Evolutionary conservation across 2,113 vertebrate genomes (phyloP).

Genomic region (Heterotilapia buettikoferi): DNA sequence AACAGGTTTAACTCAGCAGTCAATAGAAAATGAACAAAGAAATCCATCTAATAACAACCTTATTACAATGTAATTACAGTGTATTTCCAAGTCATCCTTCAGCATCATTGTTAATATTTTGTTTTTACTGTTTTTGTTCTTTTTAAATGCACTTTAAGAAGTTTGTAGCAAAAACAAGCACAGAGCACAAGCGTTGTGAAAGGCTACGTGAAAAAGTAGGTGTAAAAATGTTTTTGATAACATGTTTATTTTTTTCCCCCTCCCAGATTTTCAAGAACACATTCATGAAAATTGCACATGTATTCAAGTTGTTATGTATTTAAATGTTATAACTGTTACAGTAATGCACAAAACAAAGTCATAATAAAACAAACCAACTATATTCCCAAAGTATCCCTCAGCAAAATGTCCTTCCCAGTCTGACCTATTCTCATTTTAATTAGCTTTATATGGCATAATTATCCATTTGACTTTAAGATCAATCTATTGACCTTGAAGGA

Average conservation of each 20-base stretch:
- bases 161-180: neutral
- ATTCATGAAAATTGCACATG: neutral
- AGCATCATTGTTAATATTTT: neutral
- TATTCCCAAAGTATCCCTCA: neutral
- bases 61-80: slow-evolving; percentile 2
- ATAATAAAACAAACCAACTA: neutral
- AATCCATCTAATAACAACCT: neutral
- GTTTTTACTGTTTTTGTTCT: neutral
- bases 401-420: neutral
- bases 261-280: neutral
- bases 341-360: neutral
- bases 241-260: neutral
- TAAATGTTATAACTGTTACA: neutral
- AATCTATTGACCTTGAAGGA: neutral
- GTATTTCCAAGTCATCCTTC: neutral
- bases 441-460: neutral
- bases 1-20: neutral
- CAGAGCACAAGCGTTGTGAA: neutral
- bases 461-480: neutral
- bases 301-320: neutral
- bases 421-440: neutral
- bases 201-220: neutral
- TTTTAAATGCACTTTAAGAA: neutral
- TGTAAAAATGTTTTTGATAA: neutral
- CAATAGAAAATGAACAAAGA: neutral